These are phyloP conservation scores for Nephrotoma guestfalica DNA, from an alignment of 2,888 invertebrate species.

Conservation along the genomic window DNA sequence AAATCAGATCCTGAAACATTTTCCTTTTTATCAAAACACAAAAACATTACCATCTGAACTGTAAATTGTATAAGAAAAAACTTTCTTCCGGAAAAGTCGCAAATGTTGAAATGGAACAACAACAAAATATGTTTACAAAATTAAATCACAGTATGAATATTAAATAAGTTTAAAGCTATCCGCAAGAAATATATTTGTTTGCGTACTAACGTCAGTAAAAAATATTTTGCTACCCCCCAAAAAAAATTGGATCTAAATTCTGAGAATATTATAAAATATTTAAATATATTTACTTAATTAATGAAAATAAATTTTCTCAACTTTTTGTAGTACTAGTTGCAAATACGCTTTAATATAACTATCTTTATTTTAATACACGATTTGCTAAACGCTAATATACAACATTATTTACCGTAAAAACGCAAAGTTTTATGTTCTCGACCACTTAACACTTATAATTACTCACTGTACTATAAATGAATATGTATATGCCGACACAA, in stretches of 20 bases:
- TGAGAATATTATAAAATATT: background rate
- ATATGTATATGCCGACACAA: background rate
- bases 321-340: background rate
- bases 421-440: background rate
- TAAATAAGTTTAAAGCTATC: background rate
- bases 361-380: background rate
- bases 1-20: no score
- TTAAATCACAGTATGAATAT: background rate
- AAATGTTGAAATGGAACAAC: background rate
- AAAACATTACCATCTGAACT: background rate
- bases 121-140: background rate
- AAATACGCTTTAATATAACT: background rate
- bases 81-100: background rate
- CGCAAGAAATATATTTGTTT: background rate
- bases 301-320: background rate
- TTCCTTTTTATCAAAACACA: background rate
- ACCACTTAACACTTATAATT: background rate
- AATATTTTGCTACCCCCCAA: background rate
- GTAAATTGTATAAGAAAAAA: background rate
- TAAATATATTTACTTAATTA: background rate
- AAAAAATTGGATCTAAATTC: background rate
- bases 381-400: background rate
- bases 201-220: background rate
- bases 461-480: background rate
- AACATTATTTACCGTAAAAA: background rate